Percentiles rank a stretch among this genome's conserved stretches.
phyloP scores from a whole-genome alignment of 1,140 invertebrate genomes.

The Augochlora pura region DNA sequence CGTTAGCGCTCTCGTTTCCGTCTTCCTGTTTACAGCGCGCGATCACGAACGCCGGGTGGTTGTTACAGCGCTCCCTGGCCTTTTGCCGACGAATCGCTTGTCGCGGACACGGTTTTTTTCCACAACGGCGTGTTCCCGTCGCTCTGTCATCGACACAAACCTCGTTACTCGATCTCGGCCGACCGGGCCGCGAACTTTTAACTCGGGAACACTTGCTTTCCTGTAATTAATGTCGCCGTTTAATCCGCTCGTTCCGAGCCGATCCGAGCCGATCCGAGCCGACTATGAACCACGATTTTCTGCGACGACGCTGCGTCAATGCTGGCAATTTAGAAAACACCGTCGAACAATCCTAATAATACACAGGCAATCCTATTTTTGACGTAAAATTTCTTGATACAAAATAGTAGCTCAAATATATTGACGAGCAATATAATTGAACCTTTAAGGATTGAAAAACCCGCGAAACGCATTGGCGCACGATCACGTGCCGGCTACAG shows the following conservation, averaged over 20 bases:
- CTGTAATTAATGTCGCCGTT: constrained; percentile 25
- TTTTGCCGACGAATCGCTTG: constrained; percentile 24
- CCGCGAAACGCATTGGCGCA: too few species aligned
- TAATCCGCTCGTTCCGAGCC: constrained; percentile 3
- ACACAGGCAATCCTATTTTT: too few species aligned
- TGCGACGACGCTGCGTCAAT: too few species aligned
- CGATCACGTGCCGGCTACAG: too few species aligned
- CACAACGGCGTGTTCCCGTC: too few species aligned
- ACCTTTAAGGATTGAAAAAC: too few species aligned
- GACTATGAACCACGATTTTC: too few species aligned
- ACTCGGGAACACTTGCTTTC: neutral
- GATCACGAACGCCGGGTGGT: neutral
- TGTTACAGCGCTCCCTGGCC: neutral
- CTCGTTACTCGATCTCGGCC: constrained; percentile 31
- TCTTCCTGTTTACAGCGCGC: constrained; percentile 42
- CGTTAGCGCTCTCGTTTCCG: constrained; percentile 12
- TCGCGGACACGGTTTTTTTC: constrained; percentile 29
- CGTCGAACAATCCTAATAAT: too few species aligned
- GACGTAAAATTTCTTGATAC: too few species aligned
- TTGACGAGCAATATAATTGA: too few species aligned
- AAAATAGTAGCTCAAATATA: too few species aligned
- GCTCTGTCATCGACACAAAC: constrained; percentile 29
- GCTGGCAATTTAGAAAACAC: too few species aligned
- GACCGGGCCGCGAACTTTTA: neutral
- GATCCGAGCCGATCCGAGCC: neutral